Evolutionary conservation across 1,140 invertebrate species (phyloP).

Genomic region (Parapsyche elsis): DNA sequence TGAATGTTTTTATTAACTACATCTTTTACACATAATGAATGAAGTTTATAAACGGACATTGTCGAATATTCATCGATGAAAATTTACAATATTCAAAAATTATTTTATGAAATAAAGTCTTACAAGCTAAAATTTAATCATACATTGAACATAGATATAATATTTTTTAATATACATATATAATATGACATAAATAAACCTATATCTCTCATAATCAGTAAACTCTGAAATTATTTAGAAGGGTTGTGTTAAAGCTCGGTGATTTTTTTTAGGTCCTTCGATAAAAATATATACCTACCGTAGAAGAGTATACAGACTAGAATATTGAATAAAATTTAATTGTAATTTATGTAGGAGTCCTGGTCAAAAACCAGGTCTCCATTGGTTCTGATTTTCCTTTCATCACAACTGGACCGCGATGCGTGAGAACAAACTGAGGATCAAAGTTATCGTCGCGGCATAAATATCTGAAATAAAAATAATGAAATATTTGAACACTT

Average conservation of each 20-base stretch:
- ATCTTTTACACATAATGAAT: background rate
- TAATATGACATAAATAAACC: background rate
- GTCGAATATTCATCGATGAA: background rate
- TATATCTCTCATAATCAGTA: background rate
- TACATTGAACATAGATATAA: background rate
- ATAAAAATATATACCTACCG: too few species aligned
- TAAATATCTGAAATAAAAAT: constrained; percentile 76
- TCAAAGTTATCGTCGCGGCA: constrained; percentile 86
- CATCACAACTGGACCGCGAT: constrained; percentile 94
- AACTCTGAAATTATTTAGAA: background rate
- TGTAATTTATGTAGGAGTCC: constrained; percentile 58
- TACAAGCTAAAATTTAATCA: too few species aligned
- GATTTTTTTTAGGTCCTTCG: background rate
- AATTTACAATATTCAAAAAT: too few species aligned
- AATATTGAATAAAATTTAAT: too few species aligned
- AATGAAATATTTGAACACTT: constrained; percentile 11
- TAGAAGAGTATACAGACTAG: too few species aligned
- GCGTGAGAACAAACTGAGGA: constrained; percentile 86
- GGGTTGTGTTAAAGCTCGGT: background rate
- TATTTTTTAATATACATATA: background rate
- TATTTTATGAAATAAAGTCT: too few species aligned
- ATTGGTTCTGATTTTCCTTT: constrained; percentile 95
- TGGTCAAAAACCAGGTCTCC: constrained; percentile 91
- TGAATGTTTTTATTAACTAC: background rate
- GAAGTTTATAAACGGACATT: background rate